phyloP scores from a whole-genome alignment of 2,797 vertebrate species.

The Tenualosa thibaudeaui region DNA sequence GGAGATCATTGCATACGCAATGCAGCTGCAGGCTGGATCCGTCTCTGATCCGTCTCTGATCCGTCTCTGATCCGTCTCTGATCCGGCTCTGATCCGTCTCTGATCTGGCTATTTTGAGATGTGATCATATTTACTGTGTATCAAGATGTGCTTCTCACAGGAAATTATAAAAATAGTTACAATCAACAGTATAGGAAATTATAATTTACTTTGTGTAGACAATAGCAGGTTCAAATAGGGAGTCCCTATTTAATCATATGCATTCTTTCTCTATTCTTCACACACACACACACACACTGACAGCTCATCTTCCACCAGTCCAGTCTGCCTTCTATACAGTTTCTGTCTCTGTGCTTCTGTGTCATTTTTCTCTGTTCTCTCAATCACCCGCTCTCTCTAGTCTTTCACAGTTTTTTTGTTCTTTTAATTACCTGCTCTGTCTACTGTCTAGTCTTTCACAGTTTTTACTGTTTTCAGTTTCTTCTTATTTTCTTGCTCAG shows the following conservation, averaged over 20 bases:
- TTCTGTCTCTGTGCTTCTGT: conserved; percentile 12
- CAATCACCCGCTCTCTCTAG: not conserved
- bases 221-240: not conserved
- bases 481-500: not conserved
- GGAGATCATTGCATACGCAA: too few relatives aligned
- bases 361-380: not conserved
- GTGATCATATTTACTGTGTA: too few relatives aligned
- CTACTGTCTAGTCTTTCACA: not conserved
- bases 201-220: too few relatives aligned
- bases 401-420: not conserved
- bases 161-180: too few relatives aligned
- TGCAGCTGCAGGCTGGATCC: too few relatives aligned
- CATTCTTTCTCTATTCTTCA: not conserved
- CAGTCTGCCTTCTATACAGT: conserved; percentile 34
- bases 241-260: not conserved
- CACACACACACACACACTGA: conserved; percentile 12
- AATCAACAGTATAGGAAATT: too few relatives aligned
- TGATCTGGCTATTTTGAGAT: too few relatives aligned
- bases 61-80: not conserved
- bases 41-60: too few relatives aligned
- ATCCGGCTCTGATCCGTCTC: too few relatives aligned
- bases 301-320: conserved; percentile 40
- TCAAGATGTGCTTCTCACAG: too few relatives aligned
- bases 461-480: not conserved
- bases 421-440: conserved; percentile 13